Evolutionary conservation across 2,888 invertebrate species (phyloP), one percentile per base, ranked within the genome.

Genomic region (Drosophila falleni): DNA sequence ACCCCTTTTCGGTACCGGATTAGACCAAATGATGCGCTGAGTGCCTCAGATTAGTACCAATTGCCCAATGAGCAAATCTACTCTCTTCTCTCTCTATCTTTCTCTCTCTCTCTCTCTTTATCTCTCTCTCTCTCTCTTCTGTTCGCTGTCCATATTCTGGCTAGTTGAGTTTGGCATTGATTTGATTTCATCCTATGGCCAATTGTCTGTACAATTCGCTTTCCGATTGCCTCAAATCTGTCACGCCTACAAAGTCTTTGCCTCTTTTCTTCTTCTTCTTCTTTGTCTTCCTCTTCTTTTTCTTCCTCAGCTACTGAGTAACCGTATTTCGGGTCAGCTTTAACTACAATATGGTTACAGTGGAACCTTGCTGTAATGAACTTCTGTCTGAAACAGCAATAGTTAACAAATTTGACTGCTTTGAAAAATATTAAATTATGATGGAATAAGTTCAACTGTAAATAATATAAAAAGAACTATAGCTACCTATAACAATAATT

Each of bases 121-220:
- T 15, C 58, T 8, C 5, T 3, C 41, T 9, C 11, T 2, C 23
- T 44, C n/a, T 47, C 11, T 46, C 31, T 6, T 19, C 1, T 23
- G 16, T 41, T 11, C 23, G 26, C 19, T 31, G 9, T 47, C 29
- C 29, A 26, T 29, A n/a, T 39, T 6, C 11, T 26, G 19, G 6
- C 59, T n/a, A 31, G 44, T 19, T 41, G 16, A 35, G 59, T 47
- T 81, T 79, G 80, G 55, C 81, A 70, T 66, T 81, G 85, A 81
- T 87, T 81, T 81, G 81, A 84, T 84, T 77, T 67, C 54, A 87
- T 83, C 64, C 50, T 61, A 51, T 69, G 80, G 64, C 49, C 86
- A 71, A 85, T 86, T 86, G 83, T 82, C 67, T 51, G 54, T 11
- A 16, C 41, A 8, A 16, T 54, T 29, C 29, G 11, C 29, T 41